phyloP scores from a whole-genome alignment of 2,888 invertebrate genomes.

The Spilarctia lutea region DNA sequence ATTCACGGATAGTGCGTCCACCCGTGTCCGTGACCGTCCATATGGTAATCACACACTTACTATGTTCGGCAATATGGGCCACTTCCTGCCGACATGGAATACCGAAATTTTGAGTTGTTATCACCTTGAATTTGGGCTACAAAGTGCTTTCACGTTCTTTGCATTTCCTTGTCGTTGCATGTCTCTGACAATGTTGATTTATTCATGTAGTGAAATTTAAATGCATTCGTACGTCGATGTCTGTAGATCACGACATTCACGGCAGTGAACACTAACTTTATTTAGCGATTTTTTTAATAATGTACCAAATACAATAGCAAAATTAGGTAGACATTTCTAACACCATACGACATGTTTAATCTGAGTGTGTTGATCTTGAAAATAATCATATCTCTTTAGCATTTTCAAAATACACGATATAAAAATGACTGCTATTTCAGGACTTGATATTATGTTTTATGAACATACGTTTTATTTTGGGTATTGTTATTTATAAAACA shows the following conservation, averaged over 20 bases:
- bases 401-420: not conserved
- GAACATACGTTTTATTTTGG: no score
- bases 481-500: not conserved
- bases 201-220: slow-evolving; percentile 37
- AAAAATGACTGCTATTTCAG: not conserved
- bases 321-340: not conserved
- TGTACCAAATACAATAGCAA: not conserved
- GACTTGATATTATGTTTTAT: not conserved
- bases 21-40: slow-evolving; percentile 65
- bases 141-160: slow-evolving; percentile 45
- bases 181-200: slow-evolving; percentile 31
- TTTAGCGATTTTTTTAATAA: not conserved
- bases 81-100: slow-evolving; percentile 71
- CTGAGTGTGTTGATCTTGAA: not conserved
- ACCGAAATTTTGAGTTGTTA: slow-evolving; percentile 61
- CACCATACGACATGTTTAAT: not conserved
- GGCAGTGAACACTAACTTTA: slow-evolving; percentile 6
- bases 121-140: slow-evolving; percentile 51
- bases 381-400: not conserved
- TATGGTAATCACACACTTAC: slow-evolving; percentile 68
- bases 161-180: slow-evolving; percentile 35
- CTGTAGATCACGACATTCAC: slow-evolving; percentile 8
- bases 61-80: slow-evolving; percentile 72
- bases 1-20: slow-evolving; percentile 34
- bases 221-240: slow-evolving; percentile 28